Base-by-base conservation (phyloP, 2,888 invertebrate genomes). In the Plemyria rubiginata region DNA sequence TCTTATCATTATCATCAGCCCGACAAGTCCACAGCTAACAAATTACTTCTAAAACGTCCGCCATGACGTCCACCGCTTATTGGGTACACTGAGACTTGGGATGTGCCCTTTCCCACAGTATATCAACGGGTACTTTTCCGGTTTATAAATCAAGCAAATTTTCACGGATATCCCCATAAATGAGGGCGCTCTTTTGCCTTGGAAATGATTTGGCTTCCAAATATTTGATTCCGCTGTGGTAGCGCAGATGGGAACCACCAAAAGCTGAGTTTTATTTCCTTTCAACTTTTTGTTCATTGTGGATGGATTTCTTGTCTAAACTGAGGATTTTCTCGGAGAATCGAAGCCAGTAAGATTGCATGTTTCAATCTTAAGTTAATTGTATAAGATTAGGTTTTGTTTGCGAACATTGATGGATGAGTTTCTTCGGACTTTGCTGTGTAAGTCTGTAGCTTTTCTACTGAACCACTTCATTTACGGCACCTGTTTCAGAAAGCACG, bases 61-160 rank as follows among this genome's bases (percentile, higher is more conserved):
- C 11, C 11, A 16, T 45, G 45, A 15, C 16, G 16, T 16, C 16
- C 45, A 45, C 16, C 45, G 45, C 2, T 45, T 16, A 45, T 11
- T 45, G 9, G 13, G 4, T 16, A 45, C 16, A 3, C 45, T 13
- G 45, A 8, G 45, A 11, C 11, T 45, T 16, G 11, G 16, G 45
- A 45, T 16, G 15, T 43, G 8, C 43, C 15, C 43, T 43, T 16
- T 45, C 45, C 45, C 71, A 63, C 68, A 60, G 78, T 80, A 80
- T 80, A 80, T 82, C 79, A 79, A 62, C 66, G 62, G 70, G 70
- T 75, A 71, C 78, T 80, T 73, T 79, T 79, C 79, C 78, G 77
- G 75, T 71, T 77, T 76, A 77, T 82, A 82, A 82, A 80, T 80
- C 80, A 78, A 61, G 60, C 65, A 54, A 66, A 74, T 75, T 72